These are phyloP conservation scores for Poecile montanus DNA, from an alignment of 2,797 vertebrate species.

Conservation along the genomic window DNA sequence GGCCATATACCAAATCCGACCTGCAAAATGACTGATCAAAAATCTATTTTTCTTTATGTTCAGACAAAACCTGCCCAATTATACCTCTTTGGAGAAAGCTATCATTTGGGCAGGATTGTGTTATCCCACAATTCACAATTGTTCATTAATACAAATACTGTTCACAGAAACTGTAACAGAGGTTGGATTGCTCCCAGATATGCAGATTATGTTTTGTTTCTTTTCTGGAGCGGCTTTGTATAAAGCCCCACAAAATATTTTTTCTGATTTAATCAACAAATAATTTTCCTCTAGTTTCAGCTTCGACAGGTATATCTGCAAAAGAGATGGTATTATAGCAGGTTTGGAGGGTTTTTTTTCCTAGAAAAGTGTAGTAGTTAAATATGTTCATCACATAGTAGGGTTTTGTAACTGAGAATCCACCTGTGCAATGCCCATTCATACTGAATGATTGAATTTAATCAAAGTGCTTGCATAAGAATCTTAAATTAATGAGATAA, in stretches of 20 bases:
- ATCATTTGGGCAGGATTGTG: background rate
- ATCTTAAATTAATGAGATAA: background rate
- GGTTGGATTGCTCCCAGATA: background rate
- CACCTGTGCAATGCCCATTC: background rate
- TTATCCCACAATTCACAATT: background rate
- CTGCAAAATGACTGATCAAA: slow-evolving; percentile 37
- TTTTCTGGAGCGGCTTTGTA: background rate
- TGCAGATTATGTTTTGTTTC: background rate
- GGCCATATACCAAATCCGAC: slow-evolving; percentile 22
- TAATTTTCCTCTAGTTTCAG: background rate
- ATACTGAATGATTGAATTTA: background rate
- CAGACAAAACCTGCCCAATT: background rate
- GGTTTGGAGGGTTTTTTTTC: rapidly evolving
- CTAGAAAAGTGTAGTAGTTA: background rate
- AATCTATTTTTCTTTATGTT: slow-evolving; percentile 39
- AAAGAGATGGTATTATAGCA: background rate
- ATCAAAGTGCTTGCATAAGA: background rate
- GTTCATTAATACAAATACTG: background rate
- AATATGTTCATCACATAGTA: background rate
- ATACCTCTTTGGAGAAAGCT: background rate
- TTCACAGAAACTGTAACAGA: background rate
- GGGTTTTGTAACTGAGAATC: background rate
- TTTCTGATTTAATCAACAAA: background rate
- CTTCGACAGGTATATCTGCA: background rate
- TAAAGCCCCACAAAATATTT: background rate